Evolutionary conservation across 2,888 invertebrate species (phyloP).

Genomic region (Morinoia aosen): DNA sequence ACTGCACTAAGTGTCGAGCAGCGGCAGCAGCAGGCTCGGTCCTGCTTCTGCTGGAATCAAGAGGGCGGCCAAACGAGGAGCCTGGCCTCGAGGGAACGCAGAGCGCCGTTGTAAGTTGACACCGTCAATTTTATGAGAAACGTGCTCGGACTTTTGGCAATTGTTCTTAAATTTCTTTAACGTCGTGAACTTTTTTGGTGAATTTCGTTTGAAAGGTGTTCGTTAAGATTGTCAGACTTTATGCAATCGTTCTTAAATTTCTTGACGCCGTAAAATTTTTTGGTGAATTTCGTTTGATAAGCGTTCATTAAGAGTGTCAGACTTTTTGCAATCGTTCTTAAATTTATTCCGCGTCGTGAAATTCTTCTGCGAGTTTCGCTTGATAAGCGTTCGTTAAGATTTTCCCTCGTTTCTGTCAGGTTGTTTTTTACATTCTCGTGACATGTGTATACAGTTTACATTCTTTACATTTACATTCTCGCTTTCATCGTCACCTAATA

Average conservation of each 20-base stretch:
- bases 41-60: not conserved
- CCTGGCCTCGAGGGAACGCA: not conserved
- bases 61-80: not conserved
- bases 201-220: too few relatives aligned
- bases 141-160: not conserved
- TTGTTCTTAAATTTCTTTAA: not conserved
- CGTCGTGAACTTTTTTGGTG: not conserved
- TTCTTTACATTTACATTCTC: too few relatives aligned
- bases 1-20: slow-evolving; percentile 37
- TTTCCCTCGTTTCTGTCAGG: not conserved
- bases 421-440: too few relatives aligned
- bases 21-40: not conserved
- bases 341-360: not conserved
- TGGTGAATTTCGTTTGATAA: too few relatives aligned
- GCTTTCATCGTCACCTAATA: too few relatives aligned
- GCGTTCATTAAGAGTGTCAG: not conserved
- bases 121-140: not conserved
- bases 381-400: too few relatives aligned
- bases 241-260: not conserved
- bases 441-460: too few relatives aligned
- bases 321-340: not conserved
- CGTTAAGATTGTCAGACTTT: not conserved
- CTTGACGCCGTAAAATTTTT: not conserved
- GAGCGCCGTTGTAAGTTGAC: not conserved
- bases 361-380: not conserved